Conservation (phyloP, 2,888 invertebrate species). For the Hirtodrosophila histrioides region DNA sequence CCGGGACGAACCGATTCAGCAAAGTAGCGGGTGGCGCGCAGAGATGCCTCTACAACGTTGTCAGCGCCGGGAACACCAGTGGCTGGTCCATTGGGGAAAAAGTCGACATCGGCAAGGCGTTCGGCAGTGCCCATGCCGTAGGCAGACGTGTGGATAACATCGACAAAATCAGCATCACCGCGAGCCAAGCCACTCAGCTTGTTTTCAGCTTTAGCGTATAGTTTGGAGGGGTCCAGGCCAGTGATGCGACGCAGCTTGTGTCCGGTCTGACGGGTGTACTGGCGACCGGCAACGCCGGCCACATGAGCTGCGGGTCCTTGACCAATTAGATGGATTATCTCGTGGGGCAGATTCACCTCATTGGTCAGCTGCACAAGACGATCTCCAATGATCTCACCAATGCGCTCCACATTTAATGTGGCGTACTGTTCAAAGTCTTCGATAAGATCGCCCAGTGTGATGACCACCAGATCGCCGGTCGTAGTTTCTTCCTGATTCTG, state of each 20-base stretch:
- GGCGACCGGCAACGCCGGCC: conserved; percentile 81
- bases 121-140: conserved; percentile 76
- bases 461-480: conserved; percentile 75
- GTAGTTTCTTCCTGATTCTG: conserved; percentile 46
- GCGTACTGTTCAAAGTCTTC: conserved; percentile 69
- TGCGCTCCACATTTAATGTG: conserved; percentile 64
- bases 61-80: conserved; percentile 75
- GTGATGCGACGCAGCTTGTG: conserved; percentile 82
- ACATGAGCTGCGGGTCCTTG: conserved; percentile 82
- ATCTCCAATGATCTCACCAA: conserved; percentile 76
- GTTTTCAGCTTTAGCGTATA: conserved; percentile 66
- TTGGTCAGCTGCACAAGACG: conserved; percentile 72
- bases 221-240: conserved; percentile 80
- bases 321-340: conserved; percentile 81
- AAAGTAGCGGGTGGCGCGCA: conserved; percentile 81
- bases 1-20: conserved; percentile 83
- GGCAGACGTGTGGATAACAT: conserved; percentile 82
- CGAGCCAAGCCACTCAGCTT: conserved; percentile 75
- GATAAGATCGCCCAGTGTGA: conserved; percentile 73
- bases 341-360: conserved; percentile 66
- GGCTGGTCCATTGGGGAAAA: conserved; percentile 82
- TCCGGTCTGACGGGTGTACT: conserved; percentile 77
- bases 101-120: conserved; percentile 81
- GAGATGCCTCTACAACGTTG: conserved; percentile 80
- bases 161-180: conserved; percentile 83